Evolutionary conservation across 64 coral and sea anemone species (phyloP), one percentile per base, ranked within the genome.

Genomic region (Acropora yongei): DNA sequence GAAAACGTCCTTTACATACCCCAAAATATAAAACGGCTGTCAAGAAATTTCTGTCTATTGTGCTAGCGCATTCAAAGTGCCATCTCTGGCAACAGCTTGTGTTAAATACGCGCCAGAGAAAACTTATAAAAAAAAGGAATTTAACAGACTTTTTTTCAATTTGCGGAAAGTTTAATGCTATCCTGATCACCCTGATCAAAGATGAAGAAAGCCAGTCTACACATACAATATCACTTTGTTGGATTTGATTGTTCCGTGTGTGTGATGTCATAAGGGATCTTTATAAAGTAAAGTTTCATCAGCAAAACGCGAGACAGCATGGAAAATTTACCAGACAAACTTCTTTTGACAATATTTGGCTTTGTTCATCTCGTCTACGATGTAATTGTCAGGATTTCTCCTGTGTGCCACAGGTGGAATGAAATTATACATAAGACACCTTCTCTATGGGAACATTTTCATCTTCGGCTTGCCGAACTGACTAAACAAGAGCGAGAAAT

Each of bases 331-430:
- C 80, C 80, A 46, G 19, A 44, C 57, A 60, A 84, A 16, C 42
- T 84, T 3, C 58, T 84, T 46, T 67, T 60, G 4, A 12, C 44
- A 66, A 84, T 84, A 44, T 47, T 84, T 68, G 58, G 13, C 18
- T 84, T 84, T 68, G 41, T 84, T 41, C 80, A 84, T 53, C 80
- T 58, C 47, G 80, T 84, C 20, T 84, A 84, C 60, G 80, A 84
- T 16, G 41, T 14, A 63, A 40, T 84, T 1, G 41, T 61, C 6
- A 61, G 39, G 44, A 45, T 84, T 67, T 84, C 80, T 84, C 41
- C 44, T 45, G 80, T 84, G 3, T 84, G 80, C 9, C 80, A 68
- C 41, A 40, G 44, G 4, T 84, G 80, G 80, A 84, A 84, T 43
- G 80, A 66, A 68, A 47, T 84, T 12, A 84, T 84, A 42, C 58